Evolutionary conservation across 2,888 invertebrate genomes (phyloP).

Genomic region (Cosmia trapezina): DNA sequence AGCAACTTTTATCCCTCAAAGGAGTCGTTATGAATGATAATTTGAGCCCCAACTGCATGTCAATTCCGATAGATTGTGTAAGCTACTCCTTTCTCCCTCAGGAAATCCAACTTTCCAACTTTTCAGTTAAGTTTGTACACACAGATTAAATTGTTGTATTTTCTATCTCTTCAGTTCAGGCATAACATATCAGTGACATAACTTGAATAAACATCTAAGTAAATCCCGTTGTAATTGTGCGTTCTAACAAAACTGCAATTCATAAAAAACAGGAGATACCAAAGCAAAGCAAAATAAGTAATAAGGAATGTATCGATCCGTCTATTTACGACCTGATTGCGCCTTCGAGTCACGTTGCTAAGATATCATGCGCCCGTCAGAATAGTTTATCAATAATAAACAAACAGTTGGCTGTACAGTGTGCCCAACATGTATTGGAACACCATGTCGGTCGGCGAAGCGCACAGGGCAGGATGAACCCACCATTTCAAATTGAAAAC

Average conservation of each 20-base stretch:
- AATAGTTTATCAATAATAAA: constrained; percentile 62
- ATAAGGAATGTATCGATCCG: constrained; percentile 54
- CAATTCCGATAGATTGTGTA: constrained; percentile 12
- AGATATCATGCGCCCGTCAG: constrained; percentile 45
- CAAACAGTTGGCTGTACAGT: constrained; percentile 23
- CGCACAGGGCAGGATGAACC: too few relatives aligned
- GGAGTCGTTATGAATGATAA: constrained; percentile 1
- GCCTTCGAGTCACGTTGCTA: constrained; percentile 50
- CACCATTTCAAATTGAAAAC: constrained; percentile 17
- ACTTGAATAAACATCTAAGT: background rate
- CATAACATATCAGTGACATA: background rate
- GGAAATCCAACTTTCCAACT: constrained; percentile 3
- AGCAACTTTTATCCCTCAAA: constrained; percentile 5
- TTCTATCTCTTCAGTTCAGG: background rate
- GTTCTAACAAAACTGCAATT: constrained; percentile 4
- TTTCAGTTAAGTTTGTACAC: background rate
- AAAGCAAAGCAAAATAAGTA: constrained; percentile 48
- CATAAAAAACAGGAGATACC: constrained; percentile 30
- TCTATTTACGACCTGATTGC: constrained; percentile 60
- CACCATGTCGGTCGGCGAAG: background rate
- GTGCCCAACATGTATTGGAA: background rate
- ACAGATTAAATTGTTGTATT: background rate
- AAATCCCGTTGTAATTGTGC: background rate
- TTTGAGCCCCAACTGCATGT: background rate
- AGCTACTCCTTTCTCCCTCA: background rate